phyloP scores from a whole-genome alignment of 2,888 invertebrate species.

The Zaprionus obscuricornis region DNA sequence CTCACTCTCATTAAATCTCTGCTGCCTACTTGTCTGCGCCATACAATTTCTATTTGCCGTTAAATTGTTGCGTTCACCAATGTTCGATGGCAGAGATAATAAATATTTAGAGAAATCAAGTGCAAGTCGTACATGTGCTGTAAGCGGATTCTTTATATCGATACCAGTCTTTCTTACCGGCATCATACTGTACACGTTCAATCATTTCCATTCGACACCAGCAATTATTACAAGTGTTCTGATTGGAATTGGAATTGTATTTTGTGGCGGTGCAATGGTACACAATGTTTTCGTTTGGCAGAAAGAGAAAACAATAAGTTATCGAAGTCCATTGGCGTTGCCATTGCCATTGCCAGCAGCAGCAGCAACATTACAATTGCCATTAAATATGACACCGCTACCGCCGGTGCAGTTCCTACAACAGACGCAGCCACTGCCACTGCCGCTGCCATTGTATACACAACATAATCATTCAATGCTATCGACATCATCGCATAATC shows the following conservation, averaged over 20 bases:
- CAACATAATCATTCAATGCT: conserved; percentile 53
- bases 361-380: conserved; percentile 42
- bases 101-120: conserved; percentile 97
- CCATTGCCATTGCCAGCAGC: conserved; percentile 63
- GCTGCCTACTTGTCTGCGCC: conserved; percentile 96
- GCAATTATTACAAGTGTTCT: conserved; percentile 95
- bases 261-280: conserved; percentile 96
- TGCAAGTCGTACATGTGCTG: conserved; percentile 94
- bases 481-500: too few species aligned
- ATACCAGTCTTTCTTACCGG: conserved; percentile 97
- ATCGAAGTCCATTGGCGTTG: conserved; percentile 82
- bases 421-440: conserved; percentile 41
- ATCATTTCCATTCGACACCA: conserved; percentile 95
- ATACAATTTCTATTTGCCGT: conserved; percentile 97
- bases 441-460: conserved; percentile 29
- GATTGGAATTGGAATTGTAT: conserved; percentile 95
- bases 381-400: conserved; percentile 58
- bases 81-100: conserved; percentile 91
- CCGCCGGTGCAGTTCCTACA: conserved; percentile 70
- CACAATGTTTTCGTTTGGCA: conserved; percentile 98
- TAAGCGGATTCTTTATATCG: conserved; percentile 96
- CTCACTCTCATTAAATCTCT: conserved; percentile 93
- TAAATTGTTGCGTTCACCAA: conserved; percentile 93
- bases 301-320: conserved; percentile 93
- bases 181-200: conserved; percentile 95